A percentile compares a stretch with the other conserved stretches of the same genome.
Evolutionary conservation across 2,797 vertebrate genomes (phyloP).

Genomic region (Peromyscus nudipes): DNA sequence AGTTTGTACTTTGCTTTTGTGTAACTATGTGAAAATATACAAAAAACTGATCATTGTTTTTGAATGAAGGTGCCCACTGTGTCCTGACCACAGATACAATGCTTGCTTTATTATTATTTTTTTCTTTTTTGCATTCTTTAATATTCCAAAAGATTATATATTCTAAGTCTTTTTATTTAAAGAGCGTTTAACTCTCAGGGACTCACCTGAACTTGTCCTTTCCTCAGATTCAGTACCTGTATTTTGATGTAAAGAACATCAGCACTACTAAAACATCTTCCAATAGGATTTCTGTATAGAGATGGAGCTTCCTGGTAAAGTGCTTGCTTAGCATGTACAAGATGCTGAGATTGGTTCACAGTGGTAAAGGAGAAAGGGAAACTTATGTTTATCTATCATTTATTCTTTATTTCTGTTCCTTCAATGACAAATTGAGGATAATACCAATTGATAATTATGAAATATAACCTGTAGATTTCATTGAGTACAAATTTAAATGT

Average conservation of each 20-base stretch:
- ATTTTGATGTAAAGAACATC: background rate
- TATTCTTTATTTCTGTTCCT: constrained; percentile 36
- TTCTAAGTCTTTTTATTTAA: constrained; percentile 42
- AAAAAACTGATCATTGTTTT: constrained; percentile 18
- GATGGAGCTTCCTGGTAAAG: background rate
- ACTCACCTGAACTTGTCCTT: background rate
- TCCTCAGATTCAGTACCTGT: constrained; percentile 8
- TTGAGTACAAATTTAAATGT: background rate
- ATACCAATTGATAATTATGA: constrained; percentile 56
- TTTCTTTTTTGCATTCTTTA: background rate
- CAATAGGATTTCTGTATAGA: constrained; percentile 20
- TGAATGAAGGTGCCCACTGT: constrained; percentile 40
- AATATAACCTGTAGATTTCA: background rate
- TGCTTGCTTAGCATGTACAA: background rate
- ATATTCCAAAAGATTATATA: constrained; percentile 13
- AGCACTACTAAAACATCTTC: constrained; percentile 5
- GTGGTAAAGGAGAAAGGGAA: background rate
- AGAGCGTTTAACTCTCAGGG: constrained; percentile 41
- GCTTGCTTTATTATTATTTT: background rate
- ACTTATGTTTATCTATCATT: background rate
- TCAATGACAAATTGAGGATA: constrained; percentile 6
- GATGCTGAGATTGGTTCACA: background rate
- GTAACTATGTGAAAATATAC: constrained; percentile 43
- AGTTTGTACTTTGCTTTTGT: constrained; percentile 25
- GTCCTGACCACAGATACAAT: background rate